Base-by-base conservation (phyloP, 1,140 invertebrate genomes). In the Rhizoglyphus robini region DNA sequence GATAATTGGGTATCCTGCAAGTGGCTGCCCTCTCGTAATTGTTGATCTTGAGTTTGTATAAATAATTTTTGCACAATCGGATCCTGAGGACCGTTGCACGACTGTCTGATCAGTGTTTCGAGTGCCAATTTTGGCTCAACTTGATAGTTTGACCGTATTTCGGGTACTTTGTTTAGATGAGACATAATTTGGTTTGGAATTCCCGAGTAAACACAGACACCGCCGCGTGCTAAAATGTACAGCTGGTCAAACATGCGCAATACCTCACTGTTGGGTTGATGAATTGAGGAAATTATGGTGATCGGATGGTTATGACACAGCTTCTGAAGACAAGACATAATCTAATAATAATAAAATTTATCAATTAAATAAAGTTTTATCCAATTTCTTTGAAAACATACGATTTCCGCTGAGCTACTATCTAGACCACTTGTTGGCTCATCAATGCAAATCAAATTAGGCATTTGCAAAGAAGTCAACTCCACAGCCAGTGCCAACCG, bases 301-400 rank as follows among this genome's bases (percentile, higher is more conserved):
- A 66, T 34, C 20, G 15, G 34, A 46, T 66, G 51, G 5, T 13
- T 27, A 29, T 31, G 61, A 18, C 18, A 13, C 18, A 63, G 32
- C 18, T 15, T 15, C 76, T 90, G 83, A 34, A 90, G 75, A 30
- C 88, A 74, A 4, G 79, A 74, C 32, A 93, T 80, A 8, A 64
- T 47, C 36, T 41, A 41, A n/a, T n/a, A n/a, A n/a, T n/a, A n/a
- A n/a, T n/a, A n/a, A n/a, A n/a, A n/a, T n/a, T n/a, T n/a, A n/a
- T n/a, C n/a, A n/a, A n/a, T n/a, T n/a, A n/a, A n/a, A n/a, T n/a
- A n/a, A n/a, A n/a, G n/a, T n/a, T n/a, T n/a, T n/a, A n/a, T n/a
- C n/a, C n/a, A n/a, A n/a, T n/a, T n/a, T n/a, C n/a, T n/a, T n/a
- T n/a, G n/a, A n/a, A n/a, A n/a, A n/a, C n/a, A n/a, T n/a, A n/a